Evolutionary conservation across 1,140 invertebrate genomes (phyloP).

Genomic region (Procambarus clarkii): DNA sequence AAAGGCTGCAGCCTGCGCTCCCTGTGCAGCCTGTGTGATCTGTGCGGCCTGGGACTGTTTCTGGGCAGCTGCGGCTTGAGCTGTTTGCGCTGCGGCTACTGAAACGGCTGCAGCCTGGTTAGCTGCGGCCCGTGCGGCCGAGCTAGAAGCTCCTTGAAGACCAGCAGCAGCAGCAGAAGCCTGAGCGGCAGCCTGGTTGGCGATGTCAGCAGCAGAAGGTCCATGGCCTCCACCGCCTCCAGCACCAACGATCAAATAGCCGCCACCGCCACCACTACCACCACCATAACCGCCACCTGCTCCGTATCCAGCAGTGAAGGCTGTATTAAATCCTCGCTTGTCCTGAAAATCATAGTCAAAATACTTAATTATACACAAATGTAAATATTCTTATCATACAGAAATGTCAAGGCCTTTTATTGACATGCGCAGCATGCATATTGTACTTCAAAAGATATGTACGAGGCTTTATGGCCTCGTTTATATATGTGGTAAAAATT

Average conservation of each 20-base stretch:
- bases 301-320: neutral
- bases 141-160: conserved; percentile 25
- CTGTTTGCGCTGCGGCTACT: conserved; percentile 18
- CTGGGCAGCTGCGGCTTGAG: conserved; percentile 26
- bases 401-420: too few species aligned
- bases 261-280: conserved; percentile 3
- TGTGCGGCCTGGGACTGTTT: conserved; percentile 38
- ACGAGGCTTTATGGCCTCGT: too few species aligned
- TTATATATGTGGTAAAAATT: too few species aligned
- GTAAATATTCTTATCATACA: too few species aligned
- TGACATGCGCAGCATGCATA: too few species aligned
- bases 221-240: conserved; percentile 23
- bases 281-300: neutral
- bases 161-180: conserved; percentile 21
- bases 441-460: too few species aligned
- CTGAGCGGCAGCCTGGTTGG: conserved; percentile 37
- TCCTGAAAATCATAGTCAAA: too few species aligned
- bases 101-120: conserved; percentile 26
- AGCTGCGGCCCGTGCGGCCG: conserved; percentile 15
- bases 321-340: neutral
- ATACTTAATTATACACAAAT: too few species aligned
- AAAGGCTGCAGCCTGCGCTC: conserved; percentile 32
- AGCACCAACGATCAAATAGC: neutral
- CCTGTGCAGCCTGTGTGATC: conserved; percentile 29
- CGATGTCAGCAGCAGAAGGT: conserved; percentile 9